Evolutionary conservation across 1,140 invertebrate species (phyloP), one percentile per base, ranked within the genome.

Genomic region (Drosophila sp.): DNA sequence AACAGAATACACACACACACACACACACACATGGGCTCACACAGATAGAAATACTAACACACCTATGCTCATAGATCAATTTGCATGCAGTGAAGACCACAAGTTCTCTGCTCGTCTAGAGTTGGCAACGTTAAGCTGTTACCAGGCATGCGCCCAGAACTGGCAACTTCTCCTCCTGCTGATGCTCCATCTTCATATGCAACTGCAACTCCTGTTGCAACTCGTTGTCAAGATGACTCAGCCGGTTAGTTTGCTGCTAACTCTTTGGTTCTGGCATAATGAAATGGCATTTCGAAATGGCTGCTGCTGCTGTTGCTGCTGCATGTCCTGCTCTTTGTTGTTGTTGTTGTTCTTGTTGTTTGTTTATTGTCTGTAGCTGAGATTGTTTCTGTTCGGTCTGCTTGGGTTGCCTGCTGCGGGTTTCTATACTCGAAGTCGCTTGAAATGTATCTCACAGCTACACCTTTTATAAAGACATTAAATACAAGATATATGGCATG

Each of bases 401-500:
- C 40, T 38, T 14, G 59, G 34, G 53, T 38, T 38, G 56, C 71
- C 63, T 45, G 58, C n/a, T 64, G 43, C 58, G 32, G 34, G 38
- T 63, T 64, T 40, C 45, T 21, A 21, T 21, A 36, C 34, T 36
- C 36, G n/a, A 25, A 11, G 53, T 45, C 40, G 64, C 71, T 65
- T 81, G 54, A 89, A 87, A 89, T 83, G 82, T 89, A 87, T 83
- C 82, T 78, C 72, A 75, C 56, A 59, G 82, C 72, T 73, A 72
- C 83, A 83, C 84, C 82, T 87, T 89, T 87, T 87, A 87, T 87
- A 87, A 87, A 87, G 83, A 87, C 83, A 87, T 87, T 89, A 87
- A 87, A 87, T 74, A 69, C 84, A 62, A 89, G 82, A 87, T 87
- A 83, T 89, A 87, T 87, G 83, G 84, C 76, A 87, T 87, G 79